A percentile compares a stretch with the other conserved stretches of the same genome.
phyloP scores from a whole-genome alignment of 2,888 invertebrate genomes.

The Acleris sparsana region DNA sequence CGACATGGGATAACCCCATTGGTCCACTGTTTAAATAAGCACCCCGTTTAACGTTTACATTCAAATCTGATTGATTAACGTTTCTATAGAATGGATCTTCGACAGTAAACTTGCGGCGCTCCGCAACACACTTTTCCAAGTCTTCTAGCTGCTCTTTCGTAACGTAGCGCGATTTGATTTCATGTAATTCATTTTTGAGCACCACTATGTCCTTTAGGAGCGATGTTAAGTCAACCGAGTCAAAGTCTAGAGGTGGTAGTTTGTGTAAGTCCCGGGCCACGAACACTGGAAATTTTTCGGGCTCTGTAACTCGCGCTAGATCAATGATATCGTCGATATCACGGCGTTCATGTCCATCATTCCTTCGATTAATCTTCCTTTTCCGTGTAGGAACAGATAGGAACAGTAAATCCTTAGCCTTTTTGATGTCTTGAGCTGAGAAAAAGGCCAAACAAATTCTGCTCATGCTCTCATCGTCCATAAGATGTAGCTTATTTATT shows the following conservation, averaged over 20 bases:
- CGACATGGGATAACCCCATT: too few species aligned
- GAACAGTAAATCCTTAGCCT: constrained; percentile 10
- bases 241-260: constrained; percentile 5
- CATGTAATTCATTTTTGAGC: constrained; percentile 3
- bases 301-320: not conserved
- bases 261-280: constrained; percentile 12
- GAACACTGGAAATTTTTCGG: constrained; percentile 6
- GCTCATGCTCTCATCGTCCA: constrained; percentile 18
- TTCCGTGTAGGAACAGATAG: too few species aligned
- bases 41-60: too few species aligned
- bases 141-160: constrained; percentile 10
- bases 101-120: too few species aligned
- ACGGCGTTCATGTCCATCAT: too few species aligned
- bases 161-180: constrained; percentile 22
- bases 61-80: not conserved
- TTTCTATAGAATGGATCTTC: too few species aligned
- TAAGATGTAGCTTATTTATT: constrained; percentile 10
- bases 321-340: constrained; percentile 6
- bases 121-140: constrained; percentile 16
- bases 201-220: constrained; percentile 6
- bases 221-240: constrained; percentile 4
- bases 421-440: not conserved
- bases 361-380: too few species aligned
- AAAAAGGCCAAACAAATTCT: not conserved
- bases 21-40: too few species aligned